Base-by-base conservation (phyloP, 1,140 invertebrate species). In the roundworm (Caenorhabditis elegans) region DNA sequence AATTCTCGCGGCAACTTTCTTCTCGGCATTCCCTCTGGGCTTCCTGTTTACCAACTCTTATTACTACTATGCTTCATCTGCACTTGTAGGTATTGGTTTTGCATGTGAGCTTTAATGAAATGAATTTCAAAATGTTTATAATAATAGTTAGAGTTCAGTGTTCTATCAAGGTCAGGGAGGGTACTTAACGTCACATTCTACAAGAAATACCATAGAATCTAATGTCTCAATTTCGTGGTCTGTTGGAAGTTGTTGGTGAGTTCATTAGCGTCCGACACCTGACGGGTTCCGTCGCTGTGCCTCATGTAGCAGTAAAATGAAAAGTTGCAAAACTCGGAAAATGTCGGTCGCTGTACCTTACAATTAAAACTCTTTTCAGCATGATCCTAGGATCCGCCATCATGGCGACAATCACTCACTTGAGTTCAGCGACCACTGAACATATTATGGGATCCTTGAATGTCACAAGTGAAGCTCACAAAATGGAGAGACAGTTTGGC, bases 141-240 rank as follows among this genome's bases (percentile, higher is more conserved):
- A 22, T 51, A 39, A 55, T 55, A 11, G 3, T 11, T 3, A 3
- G 0, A 17, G 24, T 79, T 75, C 60, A 83, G 82, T 83, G 28
- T 83, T 47, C 24, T 83, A 83, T 55, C 55, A 79, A 28, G 82
- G 82, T 0, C 47, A 83, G 19, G 78, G 82, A 19, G 76, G 76
- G 15, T 83, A 83, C 24, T 15, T 79, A 2, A 79, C 76, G 6
- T 51, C 47, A 15, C 82, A 83, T 34, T 78, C 76, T n/a, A 79
- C 82, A 0, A 46, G 77, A 22, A 48, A 46, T 13, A 83, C 82
- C 1, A 78, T 83, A n/a, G 76, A 70, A 28, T 46, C 48, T 4
- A 83, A 83, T 60, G 51, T 77, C 2, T 79, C 82, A 15, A 11
- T 83, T 24, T 47, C 51, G 0, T 83, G 82, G 82, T 79, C 76